Evolutionary conservation across 2,888 invertebrate genomes (phyloP), one percentile per base, ranked within the genome.

Genomic region (Beris morrisii): DNA sequence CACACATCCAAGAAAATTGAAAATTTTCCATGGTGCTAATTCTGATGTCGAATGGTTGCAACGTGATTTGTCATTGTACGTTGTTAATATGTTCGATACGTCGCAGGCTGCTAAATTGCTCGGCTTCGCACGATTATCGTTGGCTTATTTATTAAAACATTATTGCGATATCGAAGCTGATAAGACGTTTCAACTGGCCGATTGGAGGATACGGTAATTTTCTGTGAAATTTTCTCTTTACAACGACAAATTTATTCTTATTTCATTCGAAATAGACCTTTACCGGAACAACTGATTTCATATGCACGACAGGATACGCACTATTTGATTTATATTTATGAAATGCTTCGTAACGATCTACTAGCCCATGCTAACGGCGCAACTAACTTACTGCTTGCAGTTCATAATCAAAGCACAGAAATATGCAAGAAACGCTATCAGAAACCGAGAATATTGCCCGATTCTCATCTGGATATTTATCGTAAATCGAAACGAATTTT

Each of bases 71-170:
- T 92, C 95, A 0, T 77, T 99, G 2, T 99, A 99, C 77, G 82
- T 99, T 3, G 97, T 99, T 0, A 97, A 97, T 72, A 86, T 99
- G 88, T 97, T 99, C 78, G 99, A 99, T 79, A 99, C 98, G 0
- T 88, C 93, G 76, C 89, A 91, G 76, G 97, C 97, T 0, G 89
- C 94, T 0, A 87, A 89, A 71, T 83, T 86, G 3, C 83, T 98
- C 0, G 85, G 86, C 30, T 83, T 91, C 69, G 82, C 87, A 0
- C 85, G 87, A 13, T 82, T 90, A 1, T 93, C 95, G 4, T 82
- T 94, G 58, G 89, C 92, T 0, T 88, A 88, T 77, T 82, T 99
- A 45, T 83, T 98, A 44, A 84, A 87, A 73, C 84, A 84, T 61
- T 96, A 92, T 78, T 95, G 96, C 76, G 79, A 86, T 52, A 82